Percentiles rank a stretch among this genome's conserved stretches.
Evolutionary conservation across 30 jellyfish, hydroid and myxozoan species (phyloP).

Genomic region (Aurelia sp.): DNA sequence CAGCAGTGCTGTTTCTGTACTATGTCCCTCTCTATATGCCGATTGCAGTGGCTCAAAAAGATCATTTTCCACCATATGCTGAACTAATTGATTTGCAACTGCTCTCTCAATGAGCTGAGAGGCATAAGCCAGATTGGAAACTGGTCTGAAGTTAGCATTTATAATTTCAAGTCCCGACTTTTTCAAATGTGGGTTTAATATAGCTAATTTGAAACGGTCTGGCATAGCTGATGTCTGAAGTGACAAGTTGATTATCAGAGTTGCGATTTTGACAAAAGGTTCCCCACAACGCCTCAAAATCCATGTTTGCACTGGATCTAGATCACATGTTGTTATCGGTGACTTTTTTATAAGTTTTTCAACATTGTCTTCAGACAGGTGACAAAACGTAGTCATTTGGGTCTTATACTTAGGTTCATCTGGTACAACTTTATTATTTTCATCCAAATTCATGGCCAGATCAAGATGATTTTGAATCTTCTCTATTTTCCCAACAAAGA

Average conservation of each 20-base stretch:
- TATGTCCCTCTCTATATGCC: conserved; percentile 40
- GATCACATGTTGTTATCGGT: conserved; percentile 31
- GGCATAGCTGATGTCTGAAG: conserved; percentile 42
- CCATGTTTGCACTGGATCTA: conserved; percentile 38
- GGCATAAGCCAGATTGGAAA: conserved; percentile 35
- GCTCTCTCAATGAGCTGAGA: conserved; percentile 48
- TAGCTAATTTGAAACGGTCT: conserved; percentile 34
- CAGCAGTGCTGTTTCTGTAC: conserved; percentile 28
- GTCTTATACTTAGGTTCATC: conserved; percentile 31
- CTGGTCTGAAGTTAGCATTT: conserved; percentile 4
- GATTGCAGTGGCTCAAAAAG: conserved; percentile 55
- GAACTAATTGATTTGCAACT: conserved; percentile 38
- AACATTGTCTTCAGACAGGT: conserved; percentile 27
- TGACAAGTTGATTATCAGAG: conserved; percentile 21
- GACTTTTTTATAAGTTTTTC: conserved; percentile 19
- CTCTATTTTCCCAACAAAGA: conserved; percentile 24
- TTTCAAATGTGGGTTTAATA: conserved; percentile 33
- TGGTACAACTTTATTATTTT: conserved; percentile 19
- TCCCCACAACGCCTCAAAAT: conserved; percentile 35
- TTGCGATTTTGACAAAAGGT: conserved; percentile 4
- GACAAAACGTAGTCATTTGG: conserved; percentile 19
- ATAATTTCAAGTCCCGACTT: conserved; percentile 43
- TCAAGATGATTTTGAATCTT: conserved; percentile 15
- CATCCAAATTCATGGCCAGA: conserved; percentile 31
- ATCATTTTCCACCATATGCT: conserved; percentile 60